Evolutionary conservation across 2,888 invertebrate species (phyloP).

Genomic region (Leptinotarsa tumamoca): DNA sequence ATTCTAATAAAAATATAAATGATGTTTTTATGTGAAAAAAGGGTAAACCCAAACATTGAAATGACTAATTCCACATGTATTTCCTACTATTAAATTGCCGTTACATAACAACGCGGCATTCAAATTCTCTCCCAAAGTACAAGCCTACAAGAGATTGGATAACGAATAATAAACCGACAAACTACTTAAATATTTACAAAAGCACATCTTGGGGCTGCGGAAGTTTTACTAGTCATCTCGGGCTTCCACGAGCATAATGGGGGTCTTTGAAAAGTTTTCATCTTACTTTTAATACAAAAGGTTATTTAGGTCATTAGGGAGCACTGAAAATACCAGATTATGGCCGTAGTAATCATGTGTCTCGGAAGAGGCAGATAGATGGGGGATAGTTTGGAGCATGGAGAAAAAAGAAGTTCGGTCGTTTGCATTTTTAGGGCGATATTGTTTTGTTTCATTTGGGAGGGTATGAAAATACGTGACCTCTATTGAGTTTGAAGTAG

Average conservation of each 20-base stretch:
- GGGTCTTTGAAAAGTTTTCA: constrained; percentile 37
- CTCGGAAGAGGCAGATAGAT: constrained; percentile 26
- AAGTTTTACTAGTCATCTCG: constrained; percentile 40
- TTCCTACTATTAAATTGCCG: background rate
- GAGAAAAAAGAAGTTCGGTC: background rate
- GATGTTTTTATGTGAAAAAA: too few relatives aligned
- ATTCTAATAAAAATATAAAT: too few relatives aligned
- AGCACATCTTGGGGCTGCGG: constrained; percentile 37
- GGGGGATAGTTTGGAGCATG: constrained; percentile 16
- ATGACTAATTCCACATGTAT: too few relatives aligned
- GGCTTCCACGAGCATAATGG: constrained; percentile 33
- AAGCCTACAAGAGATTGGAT: constrained; percentile 27
- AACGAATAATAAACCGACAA: constrained; percentile 37
- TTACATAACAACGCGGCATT: background rate
- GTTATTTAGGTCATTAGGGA: constrained; percentile 39
- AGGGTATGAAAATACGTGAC: too few relatives aligned
- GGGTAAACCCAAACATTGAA: too few relatives aligned
- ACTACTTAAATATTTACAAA: constrained; percentile 46
- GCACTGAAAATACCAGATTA: constrained; percentile 34
- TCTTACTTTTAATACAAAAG: constrained; percentile 42
- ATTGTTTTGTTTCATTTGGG: background rate
- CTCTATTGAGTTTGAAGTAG: too few relatives aligned
- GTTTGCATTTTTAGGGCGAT: background rate
- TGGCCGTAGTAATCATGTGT: constrained; percentile 33
- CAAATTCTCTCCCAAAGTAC: background rate